phyloP scores from a whole-genome alignment of 2,888 invertebrate species.

The Poecilus cupreus region DNA sequence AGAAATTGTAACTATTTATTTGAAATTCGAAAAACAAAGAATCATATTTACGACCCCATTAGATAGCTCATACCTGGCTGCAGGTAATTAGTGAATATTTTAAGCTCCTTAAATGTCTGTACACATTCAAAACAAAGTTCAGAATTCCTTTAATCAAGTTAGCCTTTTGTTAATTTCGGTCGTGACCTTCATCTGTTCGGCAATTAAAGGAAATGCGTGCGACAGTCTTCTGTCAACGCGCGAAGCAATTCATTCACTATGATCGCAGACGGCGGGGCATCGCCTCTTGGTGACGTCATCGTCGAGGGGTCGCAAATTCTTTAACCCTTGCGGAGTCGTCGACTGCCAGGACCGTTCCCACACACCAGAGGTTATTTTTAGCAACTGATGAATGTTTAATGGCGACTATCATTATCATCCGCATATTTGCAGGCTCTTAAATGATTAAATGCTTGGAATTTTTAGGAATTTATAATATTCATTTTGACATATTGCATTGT shows the following conservation, averaged over 20 bases:
- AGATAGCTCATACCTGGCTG: too few species aligned
- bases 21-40: too few species aligned
- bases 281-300: conserved; percentile 31
- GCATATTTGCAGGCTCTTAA: conserved; percentile 1
- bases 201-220: conserved; percentile 41
- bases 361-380: conserved; percentile 24
- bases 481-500: too few species aligned
- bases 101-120: too few species aligned
- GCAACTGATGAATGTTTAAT: conserved; percentile 32
- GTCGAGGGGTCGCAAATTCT: conserved; percentile 42
- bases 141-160: background rate
- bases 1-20: too few species aligned
- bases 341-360: conserved; percentile 9
- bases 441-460: background rate
- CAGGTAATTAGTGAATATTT: too few species aligned
- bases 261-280: conserved; percentile 27
- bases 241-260: conserved; percentile 20
- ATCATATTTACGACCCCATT: too few species aligned
- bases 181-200: conserved; percentile 27
- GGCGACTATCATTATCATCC: conserved; percentile 19
- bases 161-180: conserved; percentile 33
- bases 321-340: conserved; percentile 6
- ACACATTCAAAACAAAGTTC: too few species aligned
- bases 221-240: background rate
- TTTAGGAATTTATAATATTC: too few species aligned